Percentiles rank a stretch among this genome's conserved stretches.
Conservation (phyloP, 2,113 vertebrate species). For the Hippocampus barbouri region DNA sequence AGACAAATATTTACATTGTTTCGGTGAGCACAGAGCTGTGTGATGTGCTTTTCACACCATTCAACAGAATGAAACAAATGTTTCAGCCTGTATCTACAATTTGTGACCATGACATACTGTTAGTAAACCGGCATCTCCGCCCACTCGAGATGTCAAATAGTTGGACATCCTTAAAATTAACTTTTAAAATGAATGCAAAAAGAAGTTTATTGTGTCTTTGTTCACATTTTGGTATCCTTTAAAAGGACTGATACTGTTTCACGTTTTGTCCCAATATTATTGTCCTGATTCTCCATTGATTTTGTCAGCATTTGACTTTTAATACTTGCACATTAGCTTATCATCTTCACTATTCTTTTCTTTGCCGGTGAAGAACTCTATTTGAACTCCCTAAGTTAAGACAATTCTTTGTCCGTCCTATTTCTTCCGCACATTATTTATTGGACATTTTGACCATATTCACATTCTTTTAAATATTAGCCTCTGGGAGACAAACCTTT, state of each 20-base stretch:
- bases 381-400: background rate
- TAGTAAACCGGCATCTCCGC: too few relatives aligned
- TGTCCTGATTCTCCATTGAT: background rate
- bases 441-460: background rate
- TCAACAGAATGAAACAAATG: too few relatives aligned
- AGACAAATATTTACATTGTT: too few relatives aligned
- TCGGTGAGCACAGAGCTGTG: too few relatives aligned
- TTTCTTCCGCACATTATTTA: background rate
- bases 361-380: background rate
- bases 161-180: too few relatives aligned
- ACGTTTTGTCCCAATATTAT: background rate
- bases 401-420: background rate
- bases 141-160: too few relatives aligned
- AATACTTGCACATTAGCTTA: background rate
- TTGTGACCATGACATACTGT: too few relatives aligned
- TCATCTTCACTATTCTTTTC: background rate
- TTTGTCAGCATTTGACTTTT: background rate
- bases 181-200: background rate
- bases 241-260: too few relatives aligned
- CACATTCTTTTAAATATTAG: background rate
- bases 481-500: background rate
- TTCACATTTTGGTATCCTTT: too few relatives aligned
- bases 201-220: background rate
- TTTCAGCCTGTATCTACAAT: too few relatives aligned
- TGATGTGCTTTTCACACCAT: too few relatives aligned